A percentile compares a stretch with the other conserved stretches of the same genome.
Conservation (phyloP, 2,888 invertebrate genomes). For the Xylota sylvarum region DNA sequence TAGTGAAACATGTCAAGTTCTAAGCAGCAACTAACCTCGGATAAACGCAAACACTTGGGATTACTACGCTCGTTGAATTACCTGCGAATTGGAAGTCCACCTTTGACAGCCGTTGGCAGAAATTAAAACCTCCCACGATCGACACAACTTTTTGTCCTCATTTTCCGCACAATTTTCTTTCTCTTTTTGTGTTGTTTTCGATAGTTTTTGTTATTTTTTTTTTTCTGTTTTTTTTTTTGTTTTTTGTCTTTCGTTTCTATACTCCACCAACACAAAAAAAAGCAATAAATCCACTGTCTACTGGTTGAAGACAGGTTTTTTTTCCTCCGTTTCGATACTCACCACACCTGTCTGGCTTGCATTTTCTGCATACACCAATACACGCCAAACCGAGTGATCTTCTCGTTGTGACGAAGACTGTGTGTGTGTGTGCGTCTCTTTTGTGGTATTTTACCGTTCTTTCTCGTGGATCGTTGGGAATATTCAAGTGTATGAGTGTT, state of each 20-base stretch:
- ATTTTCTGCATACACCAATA: slow-evolving; percentile 45
- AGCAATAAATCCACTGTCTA: slow-evolving; percentile 48
- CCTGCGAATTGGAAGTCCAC: slow-evolving; percentile 70
- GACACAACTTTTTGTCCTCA: slow-evolving; percentile 53
- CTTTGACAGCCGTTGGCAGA: slow-evolving; percentile 56
- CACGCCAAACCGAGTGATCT: slow-evolving; percentile 35
- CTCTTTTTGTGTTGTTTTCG: slow-evolving; percentile 18
- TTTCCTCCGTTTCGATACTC: slow-evolving; percentile 12
- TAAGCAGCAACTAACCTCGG: slow-evolving; percentile 62
- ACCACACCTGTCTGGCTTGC: slow-evolving; percentile 71
- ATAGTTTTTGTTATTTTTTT: background rate
- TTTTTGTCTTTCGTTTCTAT: slow-evolving; percentile 7
- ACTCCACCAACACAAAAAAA: slow-evolving; percentile 46
- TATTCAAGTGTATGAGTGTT: slow-evolving; percentile 30
- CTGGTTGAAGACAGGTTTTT: slow-evolving; percentile 60
- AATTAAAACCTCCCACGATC: slow-evolving; percentile 57
- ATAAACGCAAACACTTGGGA: slow-evolving; percentile 63
- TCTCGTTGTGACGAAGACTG: slow-evolving; percentile 3
- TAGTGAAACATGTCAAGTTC: slow-evolving; percentile 68
- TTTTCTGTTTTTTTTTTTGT: background rate
- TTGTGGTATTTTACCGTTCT: slow-evolving; percentile 69
- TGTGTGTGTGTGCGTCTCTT: slow-evolving; percentile 22
- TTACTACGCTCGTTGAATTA: slow-evolving; percentile 45
- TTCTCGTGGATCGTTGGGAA: slow-evolving; percentile 70
- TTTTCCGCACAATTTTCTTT: slow-evolving; percentile 28